Percentiles rank a stretch among this genome's conserved stretches.
Conservation (phyloP, 2,888 invertebrate species). For the Chorisops tibialis region DNA sequence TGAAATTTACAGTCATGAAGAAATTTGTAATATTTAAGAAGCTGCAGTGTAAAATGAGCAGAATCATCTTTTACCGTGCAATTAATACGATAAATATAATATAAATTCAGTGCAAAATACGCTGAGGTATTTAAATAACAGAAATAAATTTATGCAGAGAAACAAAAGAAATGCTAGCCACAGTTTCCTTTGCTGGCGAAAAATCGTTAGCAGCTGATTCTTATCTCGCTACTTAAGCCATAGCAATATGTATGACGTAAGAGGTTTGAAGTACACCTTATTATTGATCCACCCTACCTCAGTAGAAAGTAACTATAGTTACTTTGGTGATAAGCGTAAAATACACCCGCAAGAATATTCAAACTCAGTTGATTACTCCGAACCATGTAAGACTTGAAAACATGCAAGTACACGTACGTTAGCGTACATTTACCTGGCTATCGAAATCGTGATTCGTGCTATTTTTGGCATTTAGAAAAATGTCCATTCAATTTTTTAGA, state of each 20-base stretch:
- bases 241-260: constrained; percentile 16
- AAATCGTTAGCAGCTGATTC: constrained; percentile 13
- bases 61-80: no score
- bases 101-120: no score
- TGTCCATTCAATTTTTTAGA: no score
- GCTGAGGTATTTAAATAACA: no score
- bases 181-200: not conserved
- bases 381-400: constrained; percentile 13
- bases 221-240: constrained; percentile 13
- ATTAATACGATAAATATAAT: no score
- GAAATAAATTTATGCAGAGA: no score
- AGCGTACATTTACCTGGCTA: not conserved
- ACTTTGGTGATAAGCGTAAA: not conserved
- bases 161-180: no score
- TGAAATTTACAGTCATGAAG: no score
- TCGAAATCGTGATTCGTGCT: no score
- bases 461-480: no score
- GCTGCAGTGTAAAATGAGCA: no score
- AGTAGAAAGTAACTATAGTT: not conserved
- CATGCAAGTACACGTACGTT: constrained; percentile 7
- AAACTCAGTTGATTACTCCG: constrained; percentile 15
- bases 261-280: constrained; percentile 6
- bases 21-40: no score
- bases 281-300: constrained; percentile 12
- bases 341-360: constrained; percentile 7